These are phyloP conservation scores for Sarcophilus harrisii DNA, from an alignment of 2,797 vertebrate genomes.

Conservation along the genomic window DNA sequence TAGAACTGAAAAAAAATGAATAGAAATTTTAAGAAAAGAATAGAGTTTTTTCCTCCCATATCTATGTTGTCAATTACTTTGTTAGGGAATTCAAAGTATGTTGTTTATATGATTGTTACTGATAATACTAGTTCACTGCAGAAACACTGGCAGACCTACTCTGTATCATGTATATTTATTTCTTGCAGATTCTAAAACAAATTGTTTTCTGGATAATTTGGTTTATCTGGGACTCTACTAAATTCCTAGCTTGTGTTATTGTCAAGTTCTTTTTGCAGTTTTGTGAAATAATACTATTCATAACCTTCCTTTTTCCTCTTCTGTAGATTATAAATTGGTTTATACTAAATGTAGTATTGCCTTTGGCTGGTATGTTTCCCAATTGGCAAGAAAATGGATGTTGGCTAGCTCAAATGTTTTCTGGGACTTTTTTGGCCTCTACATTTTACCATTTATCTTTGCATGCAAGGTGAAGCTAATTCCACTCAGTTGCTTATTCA, in stretches of 20 bases:
- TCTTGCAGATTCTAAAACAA: not conserved
- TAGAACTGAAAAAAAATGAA: not conserved
- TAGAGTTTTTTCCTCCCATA: not conserved
- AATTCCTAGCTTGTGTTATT: not conserved
- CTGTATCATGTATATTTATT: not conserved
- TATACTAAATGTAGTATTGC: not conserved
- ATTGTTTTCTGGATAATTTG: not conserved
- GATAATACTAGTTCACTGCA: not conserved
- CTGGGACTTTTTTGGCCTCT: not conserved
- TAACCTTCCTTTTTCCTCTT: not conserved
- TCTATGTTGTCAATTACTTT: not conserved
- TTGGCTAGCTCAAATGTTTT: not conserved
- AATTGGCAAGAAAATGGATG: not conserved
- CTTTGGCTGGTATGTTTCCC: not conserved
- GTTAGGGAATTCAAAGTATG: not conserved
- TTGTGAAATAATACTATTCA: not conserved
- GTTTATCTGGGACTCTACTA: not conserved
- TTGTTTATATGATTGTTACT: not conserved
- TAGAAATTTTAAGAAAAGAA: not conserved
- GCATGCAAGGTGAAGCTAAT: not conserved
- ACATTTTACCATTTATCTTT: not conserved
- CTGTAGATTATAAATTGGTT: not conserved
- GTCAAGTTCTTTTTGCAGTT: not conserved
- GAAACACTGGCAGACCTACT: not conserved
- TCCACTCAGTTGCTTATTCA: not conserved